phyloP scores from a whole-genome alignment of 1,140 invertebrate genomes.

The Polypedilum vanderplanki region DNA sequence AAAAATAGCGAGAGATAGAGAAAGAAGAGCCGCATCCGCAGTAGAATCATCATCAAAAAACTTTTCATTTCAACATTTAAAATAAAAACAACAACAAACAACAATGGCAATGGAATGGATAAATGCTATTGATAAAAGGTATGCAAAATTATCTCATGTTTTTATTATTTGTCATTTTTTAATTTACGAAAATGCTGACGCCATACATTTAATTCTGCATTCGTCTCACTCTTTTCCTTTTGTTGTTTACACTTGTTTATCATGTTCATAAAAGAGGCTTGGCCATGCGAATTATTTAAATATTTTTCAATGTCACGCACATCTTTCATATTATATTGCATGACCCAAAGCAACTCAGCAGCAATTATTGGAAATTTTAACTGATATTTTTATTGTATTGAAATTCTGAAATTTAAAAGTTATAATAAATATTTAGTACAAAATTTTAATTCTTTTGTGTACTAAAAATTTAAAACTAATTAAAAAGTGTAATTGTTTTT shows the following conservation, averaged over 20 bases:
- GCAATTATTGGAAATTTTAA: no score
- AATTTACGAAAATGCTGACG: background rate
- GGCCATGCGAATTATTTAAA: conserved; percentile 14
- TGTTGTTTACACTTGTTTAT: conserved; percentile 28
- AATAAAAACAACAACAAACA: background rate
- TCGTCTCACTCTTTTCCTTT: conserved; percentile 6
- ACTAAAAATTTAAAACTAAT: no score
- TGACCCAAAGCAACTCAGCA: no score
- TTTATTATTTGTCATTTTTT: no score
- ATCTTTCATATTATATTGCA: background rate
- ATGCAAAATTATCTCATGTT: conserved; percentile 30
- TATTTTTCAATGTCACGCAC: conserved; percentile 15
- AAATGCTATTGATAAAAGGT: conserved; percentile 46
- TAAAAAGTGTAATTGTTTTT: no score
- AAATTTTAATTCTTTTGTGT: no score
- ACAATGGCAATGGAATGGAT: conserved; percentile 46
- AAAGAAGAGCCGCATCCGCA: no score
- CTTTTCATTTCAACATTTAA: no score
- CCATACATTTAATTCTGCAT: background rate
- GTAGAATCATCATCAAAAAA: no score
- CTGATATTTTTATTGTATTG: background rate
- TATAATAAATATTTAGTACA: no score
- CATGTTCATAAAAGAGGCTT: background rate
- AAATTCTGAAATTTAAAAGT: no score
- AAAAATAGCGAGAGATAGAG: no score